These are phyloP conservation scores for Mimas tiliae DNA, from an alignment of 2,888 invertebrate species.

Conservation along the genomic window DNA sequence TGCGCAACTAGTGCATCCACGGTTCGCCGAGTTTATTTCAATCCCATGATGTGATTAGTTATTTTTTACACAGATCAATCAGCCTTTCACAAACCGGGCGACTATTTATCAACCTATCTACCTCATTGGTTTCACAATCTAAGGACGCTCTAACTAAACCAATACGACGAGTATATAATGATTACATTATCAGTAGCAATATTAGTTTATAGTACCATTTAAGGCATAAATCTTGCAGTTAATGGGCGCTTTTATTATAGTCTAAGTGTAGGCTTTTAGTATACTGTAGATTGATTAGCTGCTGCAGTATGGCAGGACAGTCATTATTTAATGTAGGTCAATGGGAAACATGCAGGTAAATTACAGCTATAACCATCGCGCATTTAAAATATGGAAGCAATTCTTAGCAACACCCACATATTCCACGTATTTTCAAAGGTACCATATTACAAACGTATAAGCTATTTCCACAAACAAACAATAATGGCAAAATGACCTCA, in stretches of 20 bases:
- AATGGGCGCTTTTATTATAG: neutral
- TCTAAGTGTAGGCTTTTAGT: slow-evolving; percentile 4
- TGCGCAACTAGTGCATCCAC: too few relatives aligned
- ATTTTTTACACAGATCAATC: too few relatives aligned
- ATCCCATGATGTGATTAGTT: too few relatives aligned
- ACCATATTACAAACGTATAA: neutral
- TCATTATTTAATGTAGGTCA: slow-evolving; percentile 40
- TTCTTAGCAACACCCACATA: neutral
- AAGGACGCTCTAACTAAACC: too few relatives aligned
- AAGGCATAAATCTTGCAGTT: slow-evolving; percentile 1
- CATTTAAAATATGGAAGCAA: slow-evolving; percentile 1
- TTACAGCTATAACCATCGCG: slow-evolving; percentile 10
- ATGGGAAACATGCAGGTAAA: slow-evolving; percentile 37
- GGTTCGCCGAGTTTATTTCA: too few relatives aligned
- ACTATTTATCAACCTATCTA: too few relatives aligned
- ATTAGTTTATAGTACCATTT: neutral
- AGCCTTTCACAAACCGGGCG: too few relatives aligned
- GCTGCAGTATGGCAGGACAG: slow-evolving; percentile 34
- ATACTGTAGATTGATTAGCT: slow-evolving; percentile 15
- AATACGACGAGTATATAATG: too few relatives aligned
- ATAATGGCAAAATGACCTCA: neutral
- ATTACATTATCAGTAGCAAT: neutral
- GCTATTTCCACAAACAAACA: neutral
- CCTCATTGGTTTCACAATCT: too few relatives aligned
- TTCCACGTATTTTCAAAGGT: neutral